These are phyloP conservation scores for Leptinotarsa juncta DNA, from an alignment of 2,888 invertebrate genomes.

Conservation along the genomic window DNA sequence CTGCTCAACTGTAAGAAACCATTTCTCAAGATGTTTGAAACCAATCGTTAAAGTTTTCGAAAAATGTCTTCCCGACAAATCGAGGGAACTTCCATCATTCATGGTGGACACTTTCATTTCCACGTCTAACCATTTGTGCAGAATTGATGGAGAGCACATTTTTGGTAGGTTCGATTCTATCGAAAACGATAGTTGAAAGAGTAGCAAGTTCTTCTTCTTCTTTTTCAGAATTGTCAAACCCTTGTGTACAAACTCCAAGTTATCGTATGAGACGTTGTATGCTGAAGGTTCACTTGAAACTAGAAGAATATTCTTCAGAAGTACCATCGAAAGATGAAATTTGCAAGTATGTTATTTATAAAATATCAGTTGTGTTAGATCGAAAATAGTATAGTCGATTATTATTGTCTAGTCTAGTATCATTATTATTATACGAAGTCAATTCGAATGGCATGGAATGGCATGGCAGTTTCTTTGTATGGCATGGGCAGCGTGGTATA, in stretches of 20 bases:
- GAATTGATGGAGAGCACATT: slow-evolving; percentile 55
- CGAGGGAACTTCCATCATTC: slow-evolving; percentile 46
- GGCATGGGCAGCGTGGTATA: no score
- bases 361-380: neutral
- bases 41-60: slow-evolving; percentile 48
- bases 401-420: no score
- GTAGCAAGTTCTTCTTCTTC: neutral
- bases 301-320: slow-evolving; percentile 36
- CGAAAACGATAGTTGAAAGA: neutral
- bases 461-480: no score
- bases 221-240: slow-evolving; percentile 49
- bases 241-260: slow-evolving; percentile 43
- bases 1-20: slow-evolving; percentile 48
- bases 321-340: slow-evolving; percentile 36
- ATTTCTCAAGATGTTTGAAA: slow-evolving; percentile 44
- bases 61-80: slow-evolving; percentile 50
- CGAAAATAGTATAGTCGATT: no score
- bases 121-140: slow-evolving; percentile 46
- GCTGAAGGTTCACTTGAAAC: slow-evolving; percentile 31
- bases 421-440: no score
- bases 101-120: slow-evolving; percentile 39
- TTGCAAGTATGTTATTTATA: slow-evolving; percentile 39
- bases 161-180: slow-evolving; percentile 45
- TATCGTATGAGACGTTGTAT: slow-evolving; percentile 36
- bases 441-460: no score